Percentiles rank a stretch among this genome's conserved stretches.
phyloP scores from a whole-genome alignment of 2,113 vertebrate genomes.

The Chlamydotis undulata region DNA sequence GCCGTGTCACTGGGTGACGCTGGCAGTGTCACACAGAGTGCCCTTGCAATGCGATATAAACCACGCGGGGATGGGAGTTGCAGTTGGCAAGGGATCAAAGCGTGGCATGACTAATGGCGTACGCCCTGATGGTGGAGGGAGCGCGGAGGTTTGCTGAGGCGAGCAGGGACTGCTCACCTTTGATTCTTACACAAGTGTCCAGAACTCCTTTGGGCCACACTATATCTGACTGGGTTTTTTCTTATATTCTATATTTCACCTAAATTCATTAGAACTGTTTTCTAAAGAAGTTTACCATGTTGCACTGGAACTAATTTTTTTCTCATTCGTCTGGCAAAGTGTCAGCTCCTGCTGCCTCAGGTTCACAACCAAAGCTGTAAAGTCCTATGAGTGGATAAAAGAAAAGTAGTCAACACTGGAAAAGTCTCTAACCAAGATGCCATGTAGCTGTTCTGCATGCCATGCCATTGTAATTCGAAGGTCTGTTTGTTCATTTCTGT shows the following conservation, averaged over 20 bases:
- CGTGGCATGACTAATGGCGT: fast-evolving
- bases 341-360: background rate
- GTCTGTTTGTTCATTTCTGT: background rate
- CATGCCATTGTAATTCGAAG: background rate
- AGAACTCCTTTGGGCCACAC: background rate
- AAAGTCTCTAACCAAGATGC: background rate
- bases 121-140: background rate
- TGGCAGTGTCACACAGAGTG: background rate
- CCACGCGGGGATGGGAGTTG: fast-evolving
- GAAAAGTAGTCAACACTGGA: background rate
- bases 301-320: background rate
- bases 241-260: background rate
- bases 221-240: background rate
- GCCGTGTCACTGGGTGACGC: background rate
- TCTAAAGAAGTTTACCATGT: background rate
- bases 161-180: background rate
- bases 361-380: background rate
- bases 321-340: background rate
- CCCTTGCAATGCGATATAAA: background rate
- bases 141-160: background rate
- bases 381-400: background rate
- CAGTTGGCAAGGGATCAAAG: background rate
- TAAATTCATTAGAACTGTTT: background rate
- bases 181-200: background rate
- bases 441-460: background rate